phyloP scores from a whole-genome alignment of 2,888 invertebrate species.

The Ormyrus thymus region DNA sequence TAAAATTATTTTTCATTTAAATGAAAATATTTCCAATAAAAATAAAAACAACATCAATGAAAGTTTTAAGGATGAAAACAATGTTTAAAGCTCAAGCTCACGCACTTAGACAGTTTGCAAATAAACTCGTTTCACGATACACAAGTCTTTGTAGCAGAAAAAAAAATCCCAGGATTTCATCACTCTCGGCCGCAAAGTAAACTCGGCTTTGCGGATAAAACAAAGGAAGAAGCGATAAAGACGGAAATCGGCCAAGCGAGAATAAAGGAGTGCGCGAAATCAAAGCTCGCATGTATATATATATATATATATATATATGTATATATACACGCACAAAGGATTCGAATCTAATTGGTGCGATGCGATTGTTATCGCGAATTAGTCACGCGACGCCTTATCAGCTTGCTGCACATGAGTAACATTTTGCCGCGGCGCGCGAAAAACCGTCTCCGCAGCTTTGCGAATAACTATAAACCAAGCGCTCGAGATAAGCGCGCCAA shows the following conservation, averaged over 20 bases:
- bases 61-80: too few species aligned
- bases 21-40: too few species aligned
- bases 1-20: too few species aligned
- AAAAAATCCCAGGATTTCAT: conserved; percentile 36
- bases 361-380: conserved; percentile 55
- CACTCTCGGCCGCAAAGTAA: conserved; percentile 8
- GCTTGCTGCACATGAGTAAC: conserved; percentile 42
- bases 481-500: conserved; percentile 35
- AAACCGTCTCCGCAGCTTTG: conserved; percentile 42
- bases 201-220: neutral
- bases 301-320: neutral
- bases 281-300: conserved; percentile 30
- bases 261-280: conserved; percentile 30
- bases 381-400: conserved; percentile 51
- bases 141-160: conserved; percentile 5
- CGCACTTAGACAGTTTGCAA: neutral
- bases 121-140: neutral
- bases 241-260: conserved; percentile 24
- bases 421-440: conserved; percentile 37
- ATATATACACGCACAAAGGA: conserved; percentile 47
- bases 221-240: conserved; percentile 41
- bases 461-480: conserved; percentile 46
- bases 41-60: too few species aligned
- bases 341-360: conserved; percentile 53
- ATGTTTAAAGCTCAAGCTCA: too few species aligned